phyloP scores from a whole-genome alignment of 1,140 invertebrate genomes.

The Bombus cullumanus region DNA sequence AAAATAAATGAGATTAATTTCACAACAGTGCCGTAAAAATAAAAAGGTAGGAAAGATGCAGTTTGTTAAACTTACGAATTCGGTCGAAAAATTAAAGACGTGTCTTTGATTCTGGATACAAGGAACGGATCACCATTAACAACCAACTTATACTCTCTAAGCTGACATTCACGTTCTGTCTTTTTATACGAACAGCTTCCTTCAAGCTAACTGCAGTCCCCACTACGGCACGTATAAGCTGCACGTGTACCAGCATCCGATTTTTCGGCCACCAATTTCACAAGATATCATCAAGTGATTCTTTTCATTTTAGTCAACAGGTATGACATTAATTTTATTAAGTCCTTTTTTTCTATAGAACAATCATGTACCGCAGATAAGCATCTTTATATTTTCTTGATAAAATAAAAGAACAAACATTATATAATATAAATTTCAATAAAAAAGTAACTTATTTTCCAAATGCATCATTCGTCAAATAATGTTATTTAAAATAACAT shows the following conservation, averaged over 20 bases:
- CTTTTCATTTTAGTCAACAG: not conserved
- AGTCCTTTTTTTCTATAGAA: not conserved
- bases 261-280: not conserved
- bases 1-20: not conserved
- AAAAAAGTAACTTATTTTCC: no score
- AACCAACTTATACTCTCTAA: constrained; percentile 33
- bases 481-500: no score
- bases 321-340: not conserved
- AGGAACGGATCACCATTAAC: constrained; percentile 22
- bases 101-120: not conserved
- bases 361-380: no score
- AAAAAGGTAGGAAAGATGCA: not conserved
- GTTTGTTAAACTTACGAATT: not conserved
- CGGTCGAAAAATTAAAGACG: not conserved
- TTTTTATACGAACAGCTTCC: constrained; percentile 70
- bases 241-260: not conserved
- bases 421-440: not conserved
- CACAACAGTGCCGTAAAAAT: not conserved
- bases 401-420: not conserved
- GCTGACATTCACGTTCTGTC: constrained; percentile 44
- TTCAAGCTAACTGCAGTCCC: constrained; percentile 56
- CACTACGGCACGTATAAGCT: constrained; percentile 46
- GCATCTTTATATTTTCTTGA: not conserved
- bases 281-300: no score
- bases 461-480: no score